Conservation (phyloP, 2,113 vertebrate species). For the Holacanthus passer region DNA sequence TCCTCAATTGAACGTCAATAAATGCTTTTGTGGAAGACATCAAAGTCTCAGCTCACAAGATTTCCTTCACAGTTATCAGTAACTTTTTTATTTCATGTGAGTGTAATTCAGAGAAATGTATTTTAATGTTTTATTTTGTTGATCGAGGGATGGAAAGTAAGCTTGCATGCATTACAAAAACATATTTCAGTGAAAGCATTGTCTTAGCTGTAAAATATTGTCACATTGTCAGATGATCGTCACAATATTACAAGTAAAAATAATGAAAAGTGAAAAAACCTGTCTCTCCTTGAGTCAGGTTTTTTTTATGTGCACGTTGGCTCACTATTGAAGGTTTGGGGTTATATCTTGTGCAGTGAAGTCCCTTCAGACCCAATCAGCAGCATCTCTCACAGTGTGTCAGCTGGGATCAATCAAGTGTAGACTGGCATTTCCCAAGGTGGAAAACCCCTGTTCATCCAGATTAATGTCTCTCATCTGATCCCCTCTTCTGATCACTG, state of each 20-base stretch:
- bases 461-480: neutral
- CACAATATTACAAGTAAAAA: neutral
- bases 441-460: conserved; percentile 23
- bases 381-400: conserved; percentile 28
- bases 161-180: neutral
- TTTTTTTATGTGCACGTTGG: neutral
- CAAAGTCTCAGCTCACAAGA: no score
- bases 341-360: neutral
- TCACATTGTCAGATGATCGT: no score
- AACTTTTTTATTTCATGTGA: neutral
- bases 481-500: neutral
- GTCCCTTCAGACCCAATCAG: conserved; percentile 74
- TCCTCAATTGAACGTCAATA: no score
- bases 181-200: neutral
- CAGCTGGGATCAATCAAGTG: conserved; percentile 68
- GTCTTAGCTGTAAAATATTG: neutral
- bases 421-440: conserved; percentile 39
- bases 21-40: no score
- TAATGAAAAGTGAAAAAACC: neutral
- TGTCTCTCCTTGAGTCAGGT: neutral
- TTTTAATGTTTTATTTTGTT: neutral
- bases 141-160: neutral
- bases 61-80: no score
- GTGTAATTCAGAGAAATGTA: neutral
- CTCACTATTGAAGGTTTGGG: conserved; percentile 14